Base-by-base conservation (phyloP, 1,140 invertebrate species). In the Hypothenemus hampei region DNA sequence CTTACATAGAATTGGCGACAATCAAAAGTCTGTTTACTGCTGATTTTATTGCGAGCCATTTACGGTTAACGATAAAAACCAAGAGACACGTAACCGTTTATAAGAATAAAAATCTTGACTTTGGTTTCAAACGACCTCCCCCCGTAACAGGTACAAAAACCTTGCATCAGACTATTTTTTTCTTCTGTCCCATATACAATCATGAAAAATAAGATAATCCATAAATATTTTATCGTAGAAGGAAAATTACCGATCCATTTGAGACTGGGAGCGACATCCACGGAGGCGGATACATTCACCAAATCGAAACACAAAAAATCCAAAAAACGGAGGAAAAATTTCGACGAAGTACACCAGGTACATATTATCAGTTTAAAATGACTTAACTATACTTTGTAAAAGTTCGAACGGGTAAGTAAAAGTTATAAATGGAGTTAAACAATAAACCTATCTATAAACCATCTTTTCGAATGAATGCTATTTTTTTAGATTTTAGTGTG, bases 211-310 rank as follows among this genome's bases (percentile, higher is more conserved):
- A 56, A 51, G 46, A 22, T 22, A 26, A 26, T 1, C 40, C 5
- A 50, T 2, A 23, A 11, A 15, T 22, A 4, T 43, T 46, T 5
- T 45, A 43, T 43, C 37, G 36, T 35, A 69, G 65, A 66, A 54
- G 64, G 57, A 39, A 69, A 69, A 54, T 46, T 67, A 40, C 67
- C 69, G 22, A 70, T 70, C 24, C 66, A 68, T 56, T 39, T 66
- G 50, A 55, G 69, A 18, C 59, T 70, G 50, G 69, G 69, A 19
- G 44, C 62, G 6, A 20, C 60, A 2, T 56, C 43, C 24, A n/a
- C n/a, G n/a, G 37, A 24, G 11, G 33, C 57, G n/a, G 66, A 66
- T 16, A 13, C 53, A 4, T 56, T 58, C 33, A 35, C 26, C 19
- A 55, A 58, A 20, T 16, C 60, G 4, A 55, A 59, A 59, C 29